phyloP scores from a whole-genome alignment of 2,888 invertebrate species.

The Yponomeuta malinellus region DNA sequence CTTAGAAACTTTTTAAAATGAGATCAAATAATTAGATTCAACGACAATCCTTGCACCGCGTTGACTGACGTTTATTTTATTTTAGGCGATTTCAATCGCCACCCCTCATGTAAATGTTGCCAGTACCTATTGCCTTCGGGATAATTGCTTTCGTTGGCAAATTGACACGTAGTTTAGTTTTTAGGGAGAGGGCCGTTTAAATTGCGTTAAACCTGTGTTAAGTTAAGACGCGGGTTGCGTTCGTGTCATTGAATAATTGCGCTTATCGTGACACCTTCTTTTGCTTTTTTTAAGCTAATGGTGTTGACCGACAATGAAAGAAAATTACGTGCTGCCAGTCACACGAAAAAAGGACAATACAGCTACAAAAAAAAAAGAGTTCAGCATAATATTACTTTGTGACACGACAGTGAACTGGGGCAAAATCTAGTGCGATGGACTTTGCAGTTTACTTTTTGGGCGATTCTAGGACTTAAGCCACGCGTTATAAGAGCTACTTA shows the following conservation, averaged over 20 bases:
- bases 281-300: not conserved
- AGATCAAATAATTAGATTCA: not conserved
- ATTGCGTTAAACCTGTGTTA: conserved; percentile 8
- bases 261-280: conserved; percentile 2
- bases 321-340: not conserved
- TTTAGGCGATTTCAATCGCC: conserved; percentile 19
- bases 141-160: conserved; percentile 63
- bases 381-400: too few species aligned
- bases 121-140: conserved; percentile 10
- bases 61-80: conserved; percentile 46
- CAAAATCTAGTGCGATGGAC: too few species aligned
- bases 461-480: too few species aligned
- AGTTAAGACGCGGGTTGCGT: conserved; percentile 12
- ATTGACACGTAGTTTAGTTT: conserved; percentile 58
- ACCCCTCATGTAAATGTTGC: conserved; percentile 57
- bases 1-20: not conserved
- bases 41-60: conserved; percentile 24
- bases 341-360: not conserved
- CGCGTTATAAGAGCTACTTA: too few species aligned
- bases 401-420: too few species aligned
- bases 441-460: too few species aligned
- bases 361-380: too few species aligned
- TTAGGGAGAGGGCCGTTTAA: conserved; percentile 17
- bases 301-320: not conserved
- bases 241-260: conserved; percentile 10